Percentiles rank a stretch among this genome's conserved stretches.
Conservation (phyloP, 2,113 vertebrate genomes). For the Neogobius melanostomus region DNA sequence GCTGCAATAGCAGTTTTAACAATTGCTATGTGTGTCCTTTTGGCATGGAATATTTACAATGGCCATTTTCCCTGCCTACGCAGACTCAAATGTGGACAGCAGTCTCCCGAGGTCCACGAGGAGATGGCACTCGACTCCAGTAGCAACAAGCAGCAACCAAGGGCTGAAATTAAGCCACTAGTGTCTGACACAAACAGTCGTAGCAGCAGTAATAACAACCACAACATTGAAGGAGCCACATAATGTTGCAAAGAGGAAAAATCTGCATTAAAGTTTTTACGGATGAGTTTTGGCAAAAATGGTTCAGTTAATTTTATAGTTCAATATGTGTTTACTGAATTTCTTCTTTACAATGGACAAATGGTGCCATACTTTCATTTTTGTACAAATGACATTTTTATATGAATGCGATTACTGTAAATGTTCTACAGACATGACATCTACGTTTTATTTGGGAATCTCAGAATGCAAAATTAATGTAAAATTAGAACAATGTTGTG, state of each 20-base stretch:
- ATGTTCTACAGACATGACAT: background rate
- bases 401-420: background rate
- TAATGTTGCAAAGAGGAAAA: constrained; percentile 9
- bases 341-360: background rate
- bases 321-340: no score
- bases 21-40: constrained; percentile 54
- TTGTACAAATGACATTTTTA: background rate
- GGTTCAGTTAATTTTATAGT: no score
- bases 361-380: background rate
- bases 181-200: constrained; percentile 16
- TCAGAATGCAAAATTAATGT: background rate
- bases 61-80: constrained; percentile 56
- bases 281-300: no score
- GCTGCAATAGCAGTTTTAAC: constrained; percentile 36
- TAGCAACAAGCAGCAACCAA: background rate
- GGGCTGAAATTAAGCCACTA: constrained; percentile 41
- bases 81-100: background rate
- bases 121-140: background rate
- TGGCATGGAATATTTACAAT: constrained; percentile 74
- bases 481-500: background rate
- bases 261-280: no score
- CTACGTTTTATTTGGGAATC: background rate
- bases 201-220: constrained; percentile 59
- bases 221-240: background rate
- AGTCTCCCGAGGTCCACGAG: background rate